Conservation (phyloP, 2,888 invertebrate species). For the Melikaiella ostensackeni region DNA sequence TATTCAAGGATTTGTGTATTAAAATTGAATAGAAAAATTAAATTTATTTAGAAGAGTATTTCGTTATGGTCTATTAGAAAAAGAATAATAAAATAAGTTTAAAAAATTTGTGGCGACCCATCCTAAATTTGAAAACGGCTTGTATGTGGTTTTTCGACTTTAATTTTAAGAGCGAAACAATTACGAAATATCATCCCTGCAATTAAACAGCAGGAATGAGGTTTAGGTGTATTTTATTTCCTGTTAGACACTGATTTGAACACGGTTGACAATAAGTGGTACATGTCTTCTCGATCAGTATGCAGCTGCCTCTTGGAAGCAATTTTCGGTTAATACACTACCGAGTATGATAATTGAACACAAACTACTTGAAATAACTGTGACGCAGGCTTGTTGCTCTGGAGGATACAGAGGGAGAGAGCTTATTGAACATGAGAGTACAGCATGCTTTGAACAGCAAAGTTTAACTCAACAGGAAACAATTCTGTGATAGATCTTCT, state of each 20-base stretch:
- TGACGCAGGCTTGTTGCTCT: slow-evolving; percentile 50
- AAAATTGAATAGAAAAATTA: no score
- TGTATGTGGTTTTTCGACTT: no score
- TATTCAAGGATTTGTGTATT: no score
- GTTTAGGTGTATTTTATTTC: not conserved
- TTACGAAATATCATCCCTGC: no score
- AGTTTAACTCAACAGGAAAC: slow-evolving; percentile 30
- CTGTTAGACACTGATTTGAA: not conserved
- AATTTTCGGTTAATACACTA: slow-evolving; percentile 39
- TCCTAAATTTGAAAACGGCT: no score
- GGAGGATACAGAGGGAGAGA: slow-evolving; percentile 40
- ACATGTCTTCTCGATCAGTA: slow-evolving; percentile 8
- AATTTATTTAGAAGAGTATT: no score
- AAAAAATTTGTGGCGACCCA: no score
- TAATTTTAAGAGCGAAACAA: no score
- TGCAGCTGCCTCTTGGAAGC: slow-evolving; percentile 9
- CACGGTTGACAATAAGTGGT: slow-evolving; percentile 23
- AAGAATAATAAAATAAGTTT: no score
- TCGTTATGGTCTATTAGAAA: no score
- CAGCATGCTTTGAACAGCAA: slow-evolving; percentile 28
- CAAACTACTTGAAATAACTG: slow-evolving; percentile 52
- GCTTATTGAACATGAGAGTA: slow-evolving; percentile 21
- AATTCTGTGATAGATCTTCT: slow-evolving; percentile 15
- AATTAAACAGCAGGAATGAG: not conserved
- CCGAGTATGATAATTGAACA: slow-evolving; percentile 50